Conservation (phyloP, 2,888 invertebrate genomes). For the Meiosimyza platycephala region DNA sequence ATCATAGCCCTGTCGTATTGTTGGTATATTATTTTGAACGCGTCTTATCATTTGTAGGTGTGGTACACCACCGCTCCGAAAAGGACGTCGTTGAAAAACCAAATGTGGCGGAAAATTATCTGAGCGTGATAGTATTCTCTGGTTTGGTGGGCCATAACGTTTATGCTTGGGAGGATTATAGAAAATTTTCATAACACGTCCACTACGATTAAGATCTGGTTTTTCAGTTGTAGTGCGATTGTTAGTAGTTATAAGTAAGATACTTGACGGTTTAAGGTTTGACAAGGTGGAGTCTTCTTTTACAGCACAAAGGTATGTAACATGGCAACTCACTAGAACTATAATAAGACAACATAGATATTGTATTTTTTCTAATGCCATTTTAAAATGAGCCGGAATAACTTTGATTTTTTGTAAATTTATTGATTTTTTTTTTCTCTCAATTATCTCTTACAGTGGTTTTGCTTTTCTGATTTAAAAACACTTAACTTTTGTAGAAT, state of each 20-base stretch:
- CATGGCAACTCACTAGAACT: background rate
- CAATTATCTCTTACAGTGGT: no score
- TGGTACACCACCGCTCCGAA: conserved; percentile 24
- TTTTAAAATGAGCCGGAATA: background rate
- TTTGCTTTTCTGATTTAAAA: conserved; percentile 11
- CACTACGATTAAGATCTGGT: conserved; percentile 42
- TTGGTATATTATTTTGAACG: conserved; percentile 48
- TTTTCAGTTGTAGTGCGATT: background rate
- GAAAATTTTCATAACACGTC: conserved; percentile 53
- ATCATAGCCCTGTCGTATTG: conserved; percentile 47
- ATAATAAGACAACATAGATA: background rate
- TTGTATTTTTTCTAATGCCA: background rate
- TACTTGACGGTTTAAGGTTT: no score
- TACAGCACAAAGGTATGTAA: background rate
- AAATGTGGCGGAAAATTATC: conserved; percentile 49
- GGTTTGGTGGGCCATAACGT: conserved; percentile 36
- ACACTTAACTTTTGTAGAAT: no score
- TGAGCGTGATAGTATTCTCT: conserved; percentile 49
- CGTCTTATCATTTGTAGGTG: conserved; percentile 54
- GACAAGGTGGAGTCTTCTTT: background rate
- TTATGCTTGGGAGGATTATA: conserved; percentile 41
- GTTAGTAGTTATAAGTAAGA: no score
- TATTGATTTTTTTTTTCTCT: no score
- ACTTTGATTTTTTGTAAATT: no score
- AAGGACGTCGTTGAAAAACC: conserved; percentile 38